phyloP scores from a whole-genome alignment of 2,797 vertebrate species.

The Sandelia bainsii region DNA sequence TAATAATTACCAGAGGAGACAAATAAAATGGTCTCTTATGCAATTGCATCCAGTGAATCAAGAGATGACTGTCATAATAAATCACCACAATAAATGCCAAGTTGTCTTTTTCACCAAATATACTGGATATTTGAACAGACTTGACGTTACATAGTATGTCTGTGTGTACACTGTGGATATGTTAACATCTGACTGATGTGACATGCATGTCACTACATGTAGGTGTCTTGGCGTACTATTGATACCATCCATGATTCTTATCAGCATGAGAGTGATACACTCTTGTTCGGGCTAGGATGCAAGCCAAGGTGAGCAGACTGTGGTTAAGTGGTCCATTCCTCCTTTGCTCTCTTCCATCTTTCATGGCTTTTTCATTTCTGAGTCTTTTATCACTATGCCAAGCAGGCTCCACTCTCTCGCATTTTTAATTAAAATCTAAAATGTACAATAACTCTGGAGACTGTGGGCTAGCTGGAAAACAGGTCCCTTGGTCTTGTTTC shows the following conservation, averaged over 20 bases:
- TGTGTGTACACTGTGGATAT: constrained; percentile 31
- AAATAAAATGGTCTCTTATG: not conserved
- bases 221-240: constrained; percentile 57
- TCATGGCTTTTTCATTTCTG: constrained; percentile 79
- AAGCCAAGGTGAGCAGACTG: constrained; percentile 65
- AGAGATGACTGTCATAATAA: not conserved
- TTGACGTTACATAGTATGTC: constrained; percentile 23
- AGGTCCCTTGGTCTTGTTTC: constrained; percentile 62
- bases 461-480: constrained; percentile 67
- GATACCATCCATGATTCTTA: constrained; percentile 68
- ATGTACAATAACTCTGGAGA: constrained; percentile 77
- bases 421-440: constrained; percentile 85
- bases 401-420: constrained; percentile 61
- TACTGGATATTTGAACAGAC: constrained; percentile 15
- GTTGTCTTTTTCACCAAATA: not conserved
- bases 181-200: constrained; percentile 51
- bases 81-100: not conserved
- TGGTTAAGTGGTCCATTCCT: constrained; percentile 68
- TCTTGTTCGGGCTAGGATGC: constrained; percentile 55
- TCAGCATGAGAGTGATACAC: constrained; percentile 66
- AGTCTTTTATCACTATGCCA: constrained; percentile 78
- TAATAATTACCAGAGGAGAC: not conserved
- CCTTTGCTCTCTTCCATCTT: constrained; percentile 73
- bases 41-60: not conserved
- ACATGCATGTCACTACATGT: constrained; percentile 67